Base-by-base conservation (phyloP, 2,113 vertebrate genomes). In the Cygnus buccinator region DNA sequence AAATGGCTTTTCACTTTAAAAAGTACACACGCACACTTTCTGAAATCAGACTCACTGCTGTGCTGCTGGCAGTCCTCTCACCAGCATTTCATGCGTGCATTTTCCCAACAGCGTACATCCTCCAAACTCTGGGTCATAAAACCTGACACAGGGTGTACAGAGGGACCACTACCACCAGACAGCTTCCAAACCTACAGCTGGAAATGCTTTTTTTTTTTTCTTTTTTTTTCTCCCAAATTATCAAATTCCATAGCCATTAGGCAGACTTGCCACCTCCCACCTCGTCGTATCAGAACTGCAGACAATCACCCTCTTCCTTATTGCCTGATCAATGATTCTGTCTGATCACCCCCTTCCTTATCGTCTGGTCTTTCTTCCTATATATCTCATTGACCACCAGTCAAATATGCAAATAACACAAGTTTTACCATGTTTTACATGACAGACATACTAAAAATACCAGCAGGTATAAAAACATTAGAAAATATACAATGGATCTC, bases 331-430 rank as follows among this genome's bases (percentile, higher is more conserved):
- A 67, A 54, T 3, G 7, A 76, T 94, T 81, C 72, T 84, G 33
- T 90, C 63, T 95, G 94, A 95, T 90, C 68, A 86, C 50, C 35
- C 20, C 92, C 80, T 91, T 95, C 87, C 91, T 97, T 78, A 59
- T 63, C 65, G 84, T 46, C 68, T 66, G 81, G 72, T 67, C 46
- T 70, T 87, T 81, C 68, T 90, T 75, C 58, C 67, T 37, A 81
- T 72, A 23, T 65, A 84, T 37, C 80, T 89, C 74, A 71, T 70
- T 72, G 79, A 66, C 39, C 59, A 44, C 5, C 35, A 59, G 33
- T 66, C 55, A 84, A 79, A 66, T 54, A 31, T 9, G 29, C 41
- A n/a, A 92, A 58, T 72, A 93, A 81, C 73, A 57, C 71, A 62
- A 35, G 58, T 52, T 89, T 55, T 65, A 84, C 35, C 4, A 4